These are phyloP conservation scores for Lagenorhynchus albirostris DNA, from an alignment of 2,113 vertebrate genomes.

Conservation along the genomic window DNA sequence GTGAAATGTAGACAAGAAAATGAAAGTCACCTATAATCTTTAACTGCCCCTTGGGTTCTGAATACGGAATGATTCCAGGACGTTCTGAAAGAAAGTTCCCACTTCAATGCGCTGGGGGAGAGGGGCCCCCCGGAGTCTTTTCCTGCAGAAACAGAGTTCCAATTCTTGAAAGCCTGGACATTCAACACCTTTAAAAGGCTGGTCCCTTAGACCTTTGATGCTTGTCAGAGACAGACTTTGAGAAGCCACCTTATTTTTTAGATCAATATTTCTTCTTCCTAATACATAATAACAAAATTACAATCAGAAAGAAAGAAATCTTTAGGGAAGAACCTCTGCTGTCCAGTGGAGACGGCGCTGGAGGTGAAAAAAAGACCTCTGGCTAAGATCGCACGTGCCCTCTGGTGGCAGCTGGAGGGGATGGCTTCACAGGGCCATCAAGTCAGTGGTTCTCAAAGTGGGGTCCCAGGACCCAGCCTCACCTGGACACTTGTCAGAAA, in stretches of 20 bases:
- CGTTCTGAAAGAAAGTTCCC: not conserved
- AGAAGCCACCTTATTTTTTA: not conserved
- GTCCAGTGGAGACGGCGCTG: not conserved
- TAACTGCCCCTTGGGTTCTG: not conserved
- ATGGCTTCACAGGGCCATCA: not conserved
- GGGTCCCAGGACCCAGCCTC: not conserved
- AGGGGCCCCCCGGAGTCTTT: not conserved
- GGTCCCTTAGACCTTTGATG: not conserved
- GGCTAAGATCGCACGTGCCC: constrained; percentile 23
- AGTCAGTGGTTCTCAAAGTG: not conserved
- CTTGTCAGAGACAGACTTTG: not conserved
- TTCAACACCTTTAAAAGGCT: not conserved
- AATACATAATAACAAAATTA: not conserved
- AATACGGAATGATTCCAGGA: not conserved
- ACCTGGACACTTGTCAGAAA: not conserved
- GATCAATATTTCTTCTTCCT: not conserved
- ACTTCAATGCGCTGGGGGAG: not conserved
- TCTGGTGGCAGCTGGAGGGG: constrained; percentile 42
- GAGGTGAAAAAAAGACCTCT: not conserved
- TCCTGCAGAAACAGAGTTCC: not conserved
- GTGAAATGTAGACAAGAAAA: not conserved
- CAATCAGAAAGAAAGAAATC: not conserved
- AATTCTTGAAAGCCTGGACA: not conserved
- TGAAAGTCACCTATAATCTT: not conserved
- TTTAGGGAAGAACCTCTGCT: not conserved